Evolutionary conservation across 2,113 vertebrate genomes (phyloP).

Genomic region (Electrona antarctica): DNA sequence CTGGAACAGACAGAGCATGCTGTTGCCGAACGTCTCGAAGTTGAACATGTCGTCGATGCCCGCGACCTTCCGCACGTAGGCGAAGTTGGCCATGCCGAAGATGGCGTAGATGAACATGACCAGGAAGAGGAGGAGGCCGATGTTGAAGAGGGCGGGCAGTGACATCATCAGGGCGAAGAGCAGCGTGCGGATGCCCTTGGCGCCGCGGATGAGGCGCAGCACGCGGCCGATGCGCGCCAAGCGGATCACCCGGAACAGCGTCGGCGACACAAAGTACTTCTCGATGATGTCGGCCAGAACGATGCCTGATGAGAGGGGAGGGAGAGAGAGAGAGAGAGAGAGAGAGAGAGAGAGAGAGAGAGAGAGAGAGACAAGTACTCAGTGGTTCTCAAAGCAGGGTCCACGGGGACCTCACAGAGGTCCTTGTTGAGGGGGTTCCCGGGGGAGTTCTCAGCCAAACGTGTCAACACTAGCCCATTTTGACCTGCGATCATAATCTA

Average conservation of each 20-base stretch:
- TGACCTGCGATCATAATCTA: no score
- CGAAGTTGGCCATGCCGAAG: conserved; percentile 98
- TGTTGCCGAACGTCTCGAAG: conserved; percentile 97
- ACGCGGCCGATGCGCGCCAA: conserved; percentile 94
- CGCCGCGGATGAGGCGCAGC: conserved; percentile 92
- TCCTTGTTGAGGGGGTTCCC: no score
- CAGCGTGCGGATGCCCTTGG: conserved; percentile 95
- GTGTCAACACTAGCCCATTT: no score
- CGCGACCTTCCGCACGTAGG: conserved; percentile 90
- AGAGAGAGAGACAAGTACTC: neutral
- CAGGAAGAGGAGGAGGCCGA: conserved; percentile 94
- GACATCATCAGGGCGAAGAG: conserved; percentile 99
- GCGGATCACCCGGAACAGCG: conserved; percentile 95
- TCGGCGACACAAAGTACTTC: conserved; percentile 97
- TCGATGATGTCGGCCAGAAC: conserved; percentile 98
- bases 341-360: conserved; percentile 16
- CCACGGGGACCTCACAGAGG: no score
- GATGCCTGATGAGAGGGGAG: conserved; percentile 79
- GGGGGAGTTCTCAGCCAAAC: no score
- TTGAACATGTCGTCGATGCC: conserved; percentile 99
- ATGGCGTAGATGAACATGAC: conserved; percentile 99
- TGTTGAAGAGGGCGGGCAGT: conserved; percentile 95
- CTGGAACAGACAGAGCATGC: conserved; percentile 97
- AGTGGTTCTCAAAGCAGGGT: no score
- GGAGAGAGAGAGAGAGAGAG: neutral